Base-by-base conservation (phyloP, 2,797 vertebrate genomes). In the Mus minutoides region DNA sequence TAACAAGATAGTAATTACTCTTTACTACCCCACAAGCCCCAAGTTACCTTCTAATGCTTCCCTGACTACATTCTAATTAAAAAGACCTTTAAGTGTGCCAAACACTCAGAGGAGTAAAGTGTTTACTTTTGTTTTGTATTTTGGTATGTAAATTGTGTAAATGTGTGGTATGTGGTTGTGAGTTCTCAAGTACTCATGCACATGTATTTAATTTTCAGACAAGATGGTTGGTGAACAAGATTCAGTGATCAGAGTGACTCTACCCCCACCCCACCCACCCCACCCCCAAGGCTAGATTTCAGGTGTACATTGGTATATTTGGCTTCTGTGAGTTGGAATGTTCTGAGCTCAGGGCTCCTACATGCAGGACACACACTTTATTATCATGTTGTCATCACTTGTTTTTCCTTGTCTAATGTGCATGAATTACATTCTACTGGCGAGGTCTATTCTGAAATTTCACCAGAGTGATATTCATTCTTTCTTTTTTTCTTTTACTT, bases 401-500 rank as follows among this genome's bases (percentile, higher is more conserved):
- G 62, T 31, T 73, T 92, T 54, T 67, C 40, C 85, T 95, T 96
- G 13, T 77, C 24, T 77, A 56, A 5, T 37, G 46, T 40, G 80
- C 62, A 37, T 89, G n/a, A 13, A 78, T 31, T 10, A 85, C 3
- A 58, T 67, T 26, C 88, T 88, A 62, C 26, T 85, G 82, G 62
- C 17, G 56, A 56, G 34, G 69, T 82, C 4, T 88, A 7, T 83
- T 78, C 29, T 92, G n/a, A 6, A 94, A 79, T 94, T 83, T 88
- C 12, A 64, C 82, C 19, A 75, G 16, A 56, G 7, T 60, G 69
- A 75, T 19, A 37, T 26, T 34, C 90, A 17, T 77, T 13, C 91
- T 62, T 91, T 85, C 86, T 88, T 21, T 88, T 46, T 93, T 93
- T 67, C 73, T 34, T 77, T 87, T 52, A 64, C 2, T 54, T 75